Conservation (phyloP, 2,797 vertebrate species). For the Dendrocincla fuliginosa region DNA sequence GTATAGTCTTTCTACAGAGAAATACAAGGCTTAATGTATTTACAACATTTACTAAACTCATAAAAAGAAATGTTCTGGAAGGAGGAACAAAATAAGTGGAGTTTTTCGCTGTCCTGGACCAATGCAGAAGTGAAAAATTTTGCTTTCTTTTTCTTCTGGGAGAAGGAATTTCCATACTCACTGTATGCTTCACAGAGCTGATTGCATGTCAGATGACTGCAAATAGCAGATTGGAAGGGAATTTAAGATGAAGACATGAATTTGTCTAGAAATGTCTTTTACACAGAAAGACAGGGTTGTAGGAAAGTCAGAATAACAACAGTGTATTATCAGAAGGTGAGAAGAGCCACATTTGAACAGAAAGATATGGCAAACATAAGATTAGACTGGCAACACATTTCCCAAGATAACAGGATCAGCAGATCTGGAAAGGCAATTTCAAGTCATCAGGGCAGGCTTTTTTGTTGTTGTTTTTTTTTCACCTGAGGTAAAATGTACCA, state of each 20-base stretch:
- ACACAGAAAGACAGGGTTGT: neutral
- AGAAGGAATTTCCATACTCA: neutral
- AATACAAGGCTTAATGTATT: neutral
- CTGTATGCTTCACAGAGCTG: neutral
- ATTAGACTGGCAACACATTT: neutral
- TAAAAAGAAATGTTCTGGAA: neutral
- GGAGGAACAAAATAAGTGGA: neutral
- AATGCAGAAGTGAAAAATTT: neutral
- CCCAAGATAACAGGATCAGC: neutral
- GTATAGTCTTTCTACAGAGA: neutral
- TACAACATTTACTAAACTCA: neutral
- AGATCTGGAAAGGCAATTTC: neutral
- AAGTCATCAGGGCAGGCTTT: neutral
- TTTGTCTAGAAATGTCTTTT: neutral
- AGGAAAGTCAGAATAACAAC: neutral
- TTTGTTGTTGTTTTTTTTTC: neutral
- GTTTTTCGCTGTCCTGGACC: neutral
- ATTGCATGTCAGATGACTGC: neutral
- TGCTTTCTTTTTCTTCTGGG: neutral
- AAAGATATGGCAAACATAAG: slow-evolving; percentile 7
- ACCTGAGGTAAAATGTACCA: neutral
- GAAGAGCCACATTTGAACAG: neutral
- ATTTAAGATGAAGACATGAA: neutral
- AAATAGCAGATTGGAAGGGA: neutral
- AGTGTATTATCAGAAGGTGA: neutral